Evolutionary conservation across 2,113 vertebrate genomes (phyloP).

Genomic region (Tragelaphus imberbis): DNA sequence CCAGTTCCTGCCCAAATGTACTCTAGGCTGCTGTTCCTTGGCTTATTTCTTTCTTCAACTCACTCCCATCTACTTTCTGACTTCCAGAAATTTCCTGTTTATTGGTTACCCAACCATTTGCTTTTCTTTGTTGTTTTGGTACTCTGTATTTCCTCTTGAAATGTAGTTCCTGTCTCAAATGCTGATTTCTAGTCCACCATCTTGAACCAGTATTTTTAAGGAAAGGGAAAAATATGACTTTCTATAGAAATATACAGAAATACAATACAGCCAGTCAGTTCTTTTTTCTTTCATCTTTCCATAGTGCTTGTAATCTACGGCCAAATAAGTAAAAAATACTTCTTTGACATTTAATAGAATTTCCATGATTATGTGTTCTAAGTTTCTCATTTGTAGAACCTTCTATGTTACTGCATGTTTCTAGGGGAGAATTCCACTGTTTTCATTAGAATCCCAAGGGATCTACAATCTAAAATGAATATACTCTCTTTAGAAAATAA

Average conservation of each 20-base stretch:
- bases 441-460: neutral
- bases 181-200: neutral
- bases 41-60: neutral
- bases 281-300: neutral
- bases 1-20: neutral
- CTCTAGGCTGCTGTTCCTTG: neutral
- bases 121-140: neutral
- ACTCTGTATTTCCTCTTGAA: neutral
- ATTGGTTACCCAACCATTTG: neutral
- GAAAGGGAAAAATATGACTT: neutral
- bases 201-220: constrained; percentile 15
- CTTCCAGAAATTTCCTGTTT: neutral
- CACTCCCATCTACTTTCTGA: neutral
- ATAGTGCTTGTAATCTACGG: neutral
- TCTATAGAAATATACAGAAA: constrained; percentile 5
- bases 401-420: constrained; percentile 9
- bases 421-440: neutral
- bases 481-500: neutral
- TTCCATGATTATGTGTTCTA: neutral
- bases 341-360: neutral
- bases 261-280: neutral
- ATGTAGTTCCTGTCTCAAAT: neutral
- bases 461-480: constrained; percentile 1
- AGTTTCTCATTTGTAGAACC: neutral
- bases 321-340: neutral